Base-by-base conservation (phyloP, 2,888 invertebrate species). In the Helicoverpa assulta region DNA sequence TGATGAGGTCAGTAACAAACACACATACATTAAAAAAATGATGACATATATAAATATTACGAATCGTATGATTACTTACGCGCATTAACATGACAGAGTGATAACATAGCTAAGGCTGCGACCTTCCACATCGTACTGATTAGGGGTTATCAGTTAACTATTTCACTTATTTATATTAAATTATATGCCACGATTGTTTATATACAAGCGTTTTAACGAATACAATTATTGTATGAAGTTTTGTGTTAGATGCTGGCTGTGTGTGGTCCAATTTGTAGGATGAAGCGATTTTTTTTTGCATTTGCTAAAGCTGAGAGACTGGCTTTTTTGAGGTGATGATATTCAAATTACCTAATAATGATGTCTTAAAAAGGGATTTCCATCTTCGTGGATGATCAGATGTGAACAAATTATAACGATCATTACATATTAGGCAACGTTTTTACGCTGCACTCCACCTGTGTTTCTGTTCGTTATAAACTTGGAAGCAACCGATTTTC, bases 41-140 rank as follows among this genome's bases (percentile, higher is more conserved):
- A 43, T 7, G 55, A 71, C 53, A 53, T 52, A 29, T 8, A 54
- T 70, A 61, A 56, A 55, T 0, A 69, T 67, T 74, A 72, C 66
- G 56, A 64, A 70, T 54, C 5, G 55, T 63, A 63, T 40, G 26
- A 56, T 50, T 82, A 84, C 87, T 86, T 66, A 84, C 88, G 60
- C 61, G 87, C 80, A 19, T 77, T 64, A 21, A 73, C 66, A 55
- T 68, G 65, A 74, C 65, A 69, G 58, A 83, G 63, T 57, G 77
- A 78, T 67, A 85, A 61, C 62, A 82, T 64, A 21, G 67, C 64
- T 79, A 87, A 77, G 55, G 52, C 73, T 63, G 70, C 60, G 70
- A 82, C 69, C 73, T 84, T 85, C 80, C 77, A 79, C 85, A 87
- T 87, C 71, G 64, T 71, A 21, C 29, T 33, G 67, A 73, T 69